Base-by-base conservation (phyloP, 2,888 invertebrate species). In the Stenoptilia bipunctidactyla region DNA sequence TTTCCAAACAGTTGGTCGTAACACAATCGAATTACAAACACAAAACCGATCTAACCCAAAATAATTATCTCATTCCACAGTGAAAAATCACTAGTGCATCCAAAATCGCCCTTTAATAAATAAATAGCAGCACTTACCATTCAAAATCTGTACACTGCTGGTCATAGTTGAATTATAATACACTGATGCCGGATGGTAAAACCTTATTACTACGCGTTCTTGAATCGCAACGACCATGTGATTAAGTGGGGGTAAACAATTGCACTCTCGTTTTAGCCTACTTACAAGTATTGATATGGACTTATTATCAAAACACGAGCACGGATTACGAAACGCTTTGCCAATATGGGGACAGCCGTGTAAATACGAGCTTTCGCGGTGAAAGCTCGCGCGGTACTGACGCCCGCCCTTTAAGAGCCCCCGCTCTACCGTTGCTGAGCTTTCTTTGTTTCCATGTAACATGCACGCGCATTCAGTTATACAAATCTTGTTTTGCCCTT, bases 371-470 rank as follows among this genome's bases (percentile, higher is more conserved):
- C 48, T 50, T 34, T 56, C 49, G 40, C 50, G 67, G 67, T 71
- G 72, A 62, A 42, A 41, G 64, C 58, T 66, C 66, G 70, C 69
- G 69, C 66, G 59, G 52, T 53, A 77, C 79, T 77, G 65, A 55
- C 66, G 63, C 61, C 68, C 66, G 66, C 62, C 68, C 55, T 55
- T 50, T 50, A 50, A 49, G 49, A 50, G 15, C 37, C 53, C 73
- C 76, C 79, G 30, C 36, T 13, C 30, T 37, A 36, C 15, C 34
- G 20, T 33, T 37, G 36, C 34, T 20, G 14, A 10, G 27, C 12
- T 8, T 40, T 35, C 27, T 39, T 39, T 25, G 15, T 35, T 15
- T 14, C 34, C 13, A 34, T 13, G 15, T 34, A 14, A 34, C 34
- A 13, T 20, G 20, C 20, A 20, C 20, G 20, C 20, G 20, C n/a